A percentile compares a stretch with the other conserved stretches of the same genome.
These are phyloP conservation scores for Zygaena filipendulae DNA, from an alignment of 2,888 invertebrate genomes.

Conservation along the genomic window DNA sequence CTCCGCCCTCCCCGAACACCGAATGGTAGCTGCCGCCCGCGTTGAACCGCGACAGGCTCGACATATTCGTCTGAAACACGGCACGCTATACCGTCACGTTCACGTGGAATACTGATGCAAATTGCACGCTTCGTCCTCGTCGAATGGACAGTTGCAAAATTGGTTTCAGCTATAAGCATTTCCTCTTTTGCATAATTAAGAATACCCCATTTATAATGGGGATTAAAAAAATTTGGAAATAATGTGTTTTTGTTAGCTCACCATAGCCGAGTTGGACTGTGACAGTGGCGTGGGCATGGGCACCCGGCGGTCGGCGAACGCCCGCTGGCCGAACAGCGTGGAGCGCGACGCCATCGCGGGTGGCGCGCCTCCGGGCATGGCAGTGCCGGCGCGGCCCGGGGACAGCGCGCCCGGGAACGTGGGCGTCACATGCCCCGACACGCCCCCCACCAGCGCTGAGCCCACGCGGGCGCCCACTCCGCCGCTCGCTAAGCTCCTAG, in stretches of 20 bases:
- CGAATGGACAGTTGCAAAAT: too few relatives aligned
- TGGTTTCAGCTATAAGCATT: too few relatives aligned
- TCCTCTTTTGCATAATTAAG: too few relatives aligned
- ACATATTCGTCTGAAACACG: conserved; percentile 72
- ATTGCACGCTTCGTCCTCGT: too few relatives aligned
- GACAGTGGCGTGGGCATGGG: conserved; percentile 70
- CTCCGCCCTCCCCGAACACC: conserved; percentile 81
- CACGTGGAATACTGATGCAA: too few relatives aligned
- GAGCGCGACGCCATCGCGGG: conserved; percentile 70
- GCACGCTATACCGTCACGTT: too few relatives aligned
- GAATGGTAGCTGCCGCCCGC: conserved; percentile 82
- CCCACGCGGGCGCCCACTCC: conserved; percentile 62
- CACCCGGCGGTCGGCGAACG: conserved; percentile 82
- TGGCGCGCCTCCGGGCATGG: conserved; percentile 58
- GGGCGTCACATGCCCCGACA: conserved; percentile 64
- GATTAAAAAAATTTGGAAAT: too few relatives aligned
- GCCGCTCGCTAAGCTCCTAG: conserved; percentile 87
- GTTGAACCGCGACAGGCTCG: conserved; percentile 69
- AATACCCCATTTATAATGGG: too few relatives aligned
- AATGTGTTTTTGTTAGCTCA: too few relatives aligned
- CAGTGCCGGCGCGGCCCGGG: conserved; percentile 50
- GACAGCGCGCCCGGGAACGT: conserved; percentile 60
- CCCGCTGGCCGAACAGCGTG: conserved; percentile 82
- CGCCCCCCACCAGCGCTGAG: conserved; percentile 82
- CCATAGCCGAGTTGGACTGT: conserved; percentile 63